Base-by-base conservation (phyloP, 2,113 vertebrate genomes). In the Peromyscus californicus region DNA sequence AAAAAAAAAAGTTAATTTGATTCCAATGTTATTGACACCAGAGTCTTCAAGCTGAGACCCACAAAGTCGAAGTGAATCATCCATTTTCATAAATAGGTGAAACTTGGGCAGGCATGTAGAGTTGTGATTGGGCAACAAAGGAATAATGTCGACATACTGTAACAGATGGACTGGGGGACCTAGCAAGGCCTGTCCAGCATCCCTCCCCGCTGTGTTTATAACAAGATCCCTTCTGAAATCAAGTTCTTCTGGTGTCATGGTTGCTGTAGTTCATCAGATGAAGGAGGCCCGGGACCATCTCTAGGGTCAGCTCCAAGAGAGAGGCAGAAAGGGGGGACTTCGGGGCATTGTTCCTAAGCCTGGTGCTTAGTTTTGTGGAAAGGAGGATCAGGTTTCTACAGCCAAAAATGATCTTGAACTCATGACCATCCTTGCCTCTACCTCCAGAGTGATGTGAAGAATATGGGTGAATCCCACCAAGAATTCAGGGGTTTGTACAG, bases 381-480 rank as follows among this genome's bases (percentile, higher is more conserved):
- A 54, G 29, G 19, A n/a, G 65, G 42, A 65, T 88, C 74, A 26
- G 65, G n/a, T 70, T 59, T 70, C 80, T 92, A 5, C 59, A 24
- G 54, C 21, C 9, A 10, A 82, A 5, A 36, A 59, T n/a, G 79
- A 19, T 82, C 31, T 57, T 57, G 51, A 80, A 33, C 31, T 80
- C 31, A 10, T 5, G 51, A 22, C 6, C 31, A 19, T 33, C 51
- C 31, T 54, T 80, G 31, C 48, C 15, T 4, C 48, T 3, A 54
- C 48, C 48, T 54, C 48, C 48, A 80, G 79, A 82, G 54, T 24
- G 3, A 17, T 36, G 16, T 16, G 26, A 69, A 22, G 1, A 74
- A 4, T 24, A 74, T 0, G 2, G 69, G n/a, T 74, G n/a, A 36
- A 54, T 5, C 2, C 7, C 17, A 21, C 2, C 26, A 16, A 11